Conservation (phyloP, 2,113 vertebrate genomes). For the Grammomys surdaster region DNA sequence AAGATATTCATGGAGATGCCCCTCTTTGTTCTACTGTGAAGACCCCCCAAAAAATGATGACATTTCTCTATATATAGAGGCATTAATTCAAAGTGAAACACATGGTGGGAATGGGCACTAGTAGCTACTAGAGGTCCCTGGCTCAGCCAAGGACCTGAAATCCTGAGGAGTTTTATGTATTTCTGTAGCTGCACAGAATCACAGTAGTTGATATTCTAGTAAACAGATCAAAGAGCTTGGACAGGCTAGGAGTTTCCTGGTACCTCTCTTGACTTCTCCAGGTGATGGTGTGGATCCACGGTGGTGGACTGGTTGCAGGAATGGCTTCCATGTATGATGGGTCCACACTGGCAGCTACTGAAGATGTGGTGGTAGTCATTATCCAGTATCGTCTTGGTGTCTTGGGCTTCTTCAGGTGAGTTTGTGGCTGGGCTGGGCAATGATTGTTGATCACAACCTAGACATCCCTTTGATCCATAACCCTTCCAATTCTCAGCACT, state of each 20-base stretch:
- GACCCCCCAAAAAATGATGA: neutral
- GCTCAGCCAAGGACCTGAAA: neutral
- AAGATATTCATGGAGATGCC: neutral
- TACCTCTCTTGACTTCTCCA: neutral
- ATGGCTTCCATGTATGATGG: neutral
- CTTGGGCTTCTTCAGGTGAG: slow-evolving; percentile 79
- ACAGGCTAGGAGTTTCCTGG: neutral
- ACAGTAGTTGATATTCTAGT: neutral
- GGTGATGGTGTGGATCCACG: neutral
- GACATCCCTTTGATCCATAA: neutral
- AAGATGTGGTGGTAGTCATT: slow-evolving; percentile 52
- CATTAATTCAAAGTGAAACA: neutral
- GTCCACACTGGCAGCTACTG: neutral
- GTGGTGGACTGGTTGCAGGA: neutral
- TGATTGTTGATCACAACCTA: too few species aligned
- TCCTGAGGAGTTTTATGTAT: neutral
- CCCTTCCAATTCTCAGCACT: slow-evolving; percentile 83
- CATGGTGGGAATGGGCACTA: neutral
- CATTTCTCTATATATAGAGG: neutral
- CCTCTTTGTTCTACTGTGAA: neutral
- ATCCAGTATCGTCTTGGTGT: slow-evolving; percentile 75
- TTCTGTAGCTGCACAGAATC: neutral
- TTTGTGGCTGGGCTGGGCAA: neutral
- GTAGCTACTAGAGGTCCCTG: neutral
- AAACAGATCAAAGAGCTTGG: too few species aligned